A percentile compares a stretch with the other conserved stretches of the same genome.
phyloP scores from a whole-genome alignment of 2,888 invertebrate species.

The Lamellibrachia columna region DNA sequence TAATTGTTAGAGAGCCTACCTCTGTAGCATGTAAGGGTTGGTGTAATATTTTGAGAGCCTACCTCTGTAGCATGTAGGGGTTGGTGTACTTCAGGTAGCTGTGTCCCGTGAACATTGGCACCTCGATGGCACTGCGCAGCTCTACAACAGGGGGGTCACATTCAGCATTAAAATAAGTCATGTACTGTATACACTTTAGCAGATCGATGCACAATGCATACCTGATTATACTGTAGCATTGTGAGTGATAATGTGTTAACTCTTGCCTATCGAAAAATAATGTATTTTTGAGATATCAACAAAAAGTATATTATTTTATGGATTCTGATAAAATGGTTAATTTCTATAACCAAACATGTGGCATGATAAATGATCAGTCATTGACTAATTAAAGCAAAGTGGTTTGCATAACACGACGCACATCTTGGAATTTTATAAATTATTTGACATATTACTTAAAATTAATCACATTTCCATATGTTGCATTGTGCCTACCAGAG shows the following conservation, averaged over 20 bases:
- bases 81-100: slow-evolving; percentile 90
- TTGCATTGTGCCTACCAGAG: neutral
- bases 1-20: neutral
- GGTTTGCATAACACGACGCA: neutral
- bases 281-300: neutral
- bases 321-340: neutral
- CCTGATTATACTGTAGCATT: neutral
- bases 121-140: slow-evolving; percentile 41
- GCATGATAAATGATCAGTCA: neutral
- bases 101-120: slow-evolving; percentile 83
- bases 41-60: slow-evolving; percentile 73
- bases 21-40: slow-evolving; percentile 66
- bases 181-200: neutral
- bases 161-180: slow-evolving; percentile 8
- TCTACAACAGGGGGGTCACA: slow-evolving; percentile 21
- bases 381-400: neutral
- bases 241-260: neutral
- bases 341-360: neutral
- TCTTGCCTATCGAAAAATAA: neutral
- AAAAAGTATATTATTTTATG: neutral
- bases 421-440: neutral
- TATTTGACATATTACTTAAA: neutral
- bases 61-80: slow-evolving; percentile 39
- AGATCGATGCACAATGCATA: neutral
- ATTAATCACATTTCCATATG: neutral